Percentiles rank a stretch among this genome's conserved stretches.
Conservation (phyloP, 2,888 invertebrate genomes). For the Dasypogon diadema region DNA sequence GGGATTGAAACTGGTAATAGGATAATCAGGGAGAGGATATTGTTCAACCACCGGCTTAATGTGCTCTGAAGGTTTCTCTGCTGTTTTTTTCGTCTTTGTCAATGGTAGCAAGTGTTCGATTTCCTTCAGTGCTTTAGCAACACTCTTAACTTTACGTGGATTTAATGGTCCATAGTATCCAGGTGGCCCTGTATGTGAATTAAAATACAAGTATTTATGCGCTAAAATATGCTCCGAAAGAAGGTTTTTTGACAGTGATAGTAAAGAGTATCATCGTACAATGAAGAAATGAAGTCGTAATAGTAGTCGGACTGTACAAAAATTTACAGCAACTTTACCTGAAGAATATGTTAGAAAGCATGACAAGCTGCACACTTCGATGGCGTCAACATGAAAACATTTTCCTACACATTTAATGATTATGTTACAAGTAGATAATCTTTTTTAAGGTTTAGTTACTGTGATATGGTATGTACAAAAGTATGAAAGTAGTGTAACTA, state of each 20-base stretch:
- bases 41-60: constrained; percentile 52
- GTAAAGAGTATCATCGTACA: not conserved
- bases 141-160: constrained; percentile 50
- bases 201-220: constrained; percentile 35
- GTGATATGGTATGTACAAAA: not conserved
- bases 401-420: not conserved
- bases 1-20: constrained; percentile 35
- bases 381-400: not conserved
- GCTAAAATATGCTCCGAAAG: constrained; percentile 3
- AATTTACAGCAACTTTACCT: not conserved
- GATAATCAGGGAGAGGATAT: constrained; percentile 56
- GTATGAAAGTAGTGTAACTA: not conserved
- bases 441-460: not conserved
- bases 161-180: constrained; percentile 42
- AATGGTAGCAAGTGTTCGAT: constrained; percentile 55
- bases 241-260: not conserved
- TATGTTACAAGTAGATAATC: not conserved
- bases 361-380: not conserved
- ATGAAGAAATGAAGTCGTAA: too few species aligned
- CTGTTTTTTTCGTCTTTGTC: constrained; percentile 38
- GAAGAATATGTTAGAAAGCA: not conserved
- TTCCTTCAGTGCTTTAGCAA: constrained; percentile 54
- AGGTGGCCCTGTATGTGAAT: constrained; percentile 51
- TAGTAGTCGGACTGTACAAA: too few species aligned
- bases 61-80: not conserved